phyloP scores from a whole-genome alignment of 2,113 vertebrate genomes.

The Rynchops niger region DNA sequence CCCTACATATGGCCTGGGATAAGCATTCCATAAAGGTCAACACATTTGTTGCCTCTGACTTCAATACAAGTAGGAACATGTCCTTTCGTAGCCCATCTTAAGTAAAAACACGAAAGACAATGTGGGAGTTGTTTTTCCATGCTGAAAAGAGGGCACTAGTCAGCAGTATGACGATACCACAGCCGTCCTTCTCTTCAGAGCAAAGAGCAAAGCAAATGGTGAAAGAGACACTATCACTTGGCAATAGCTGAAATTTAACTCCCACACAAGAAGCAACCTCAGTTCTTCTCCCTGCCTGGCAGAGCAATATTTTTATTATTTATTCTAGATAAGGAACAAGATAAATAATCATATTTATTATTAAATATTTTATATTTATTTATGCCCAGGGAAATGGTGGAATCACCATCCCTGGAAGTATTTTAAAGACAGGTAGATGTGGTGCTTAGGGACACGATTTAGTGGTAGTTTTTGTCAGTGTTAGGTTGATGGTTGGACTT shows the following conservation, averaged over 20 bases:
- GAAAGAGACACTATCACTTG: background rate
- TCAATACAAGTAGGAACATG: background rate
- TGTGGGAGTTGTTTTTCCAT: background rate
- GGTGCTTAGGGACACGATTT: background rate
- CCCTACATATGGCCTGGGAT: background rate
- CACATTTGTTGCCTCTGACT: background rate
- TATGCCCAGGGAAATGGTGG: background rate
- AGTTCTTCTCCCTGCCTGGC: no score
- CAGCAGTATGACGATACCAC: rapidly evolving
- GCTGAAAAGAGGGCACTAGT: background rate
- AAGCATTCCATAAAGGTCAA: background rate
- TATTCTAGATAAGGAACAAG: background rate
- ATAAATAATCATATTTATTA: background rate
- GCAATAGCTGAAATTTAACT: background rate
- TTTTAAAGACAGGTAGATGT: background rate
- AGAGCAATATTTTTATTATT: background rate
- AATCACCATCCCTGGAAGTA: background rate
- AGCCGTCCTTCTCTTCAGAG: background rate
- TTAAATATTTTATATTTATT: background rate
- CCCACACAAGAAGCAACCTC: rapidly evolving
- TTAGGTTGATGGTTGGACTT: background rate
- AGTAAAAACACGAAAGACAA: background rate
- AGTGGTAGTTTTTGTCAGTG: background rate
- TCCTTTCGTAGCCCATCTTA: background rate
- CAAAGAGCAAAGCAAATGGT: background rate